A percentile compares a stretch with the other conserved stretches of the same genome.
Conservation (phyloP, 1,140 invertebrate species). For the Cydia pomonella region DNA sequence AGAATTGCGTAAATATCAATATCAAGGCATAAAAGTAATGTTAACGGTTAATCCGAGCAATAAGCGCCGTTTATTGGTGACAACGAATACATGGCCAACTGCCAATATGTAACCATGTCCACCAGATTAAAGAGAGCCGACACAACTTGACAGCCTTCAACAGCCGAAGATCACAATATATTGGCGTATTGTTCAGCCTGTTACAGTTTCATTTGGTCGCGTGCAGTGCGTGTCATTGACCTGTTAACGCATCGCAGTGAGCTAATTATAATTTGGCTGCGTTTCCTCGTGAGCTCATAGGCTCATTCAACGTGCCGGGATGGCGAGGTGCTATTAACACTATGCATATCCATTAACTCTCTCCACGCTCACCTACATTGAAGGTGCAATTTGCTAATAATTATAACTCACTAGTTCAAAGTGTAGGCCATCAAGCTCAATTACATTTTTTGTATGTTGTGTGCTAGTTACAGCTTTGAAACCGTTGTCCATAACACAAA, state of each 20-base stretch:
- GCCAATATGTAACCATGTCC: slow-evolving; percentile 46
- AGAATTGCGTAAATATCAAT: neutral
- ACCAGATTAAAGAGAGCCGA: slow-evolving; percentile 38
- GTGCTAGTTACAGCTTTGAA: slow-evolving; percentile 2
- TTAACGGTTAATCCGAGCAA: neutral
- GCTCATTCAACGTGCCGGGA: neutral
- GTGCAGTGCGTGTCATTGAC: slow-evolving; percentile 65
- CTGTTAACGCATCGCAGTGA: slow-evolving; percentile 68
- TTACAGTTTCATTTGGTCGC: slow-evolving; percentile 54
- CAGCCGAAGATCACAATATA: slow-evolving; percentile 46
- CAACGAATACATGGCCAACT: slow-evolving; percentile 41
- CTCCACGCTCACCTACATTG: slow-evolving; percentile 22
- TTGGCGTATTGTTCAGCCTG: slow-evolving; percentile 41
- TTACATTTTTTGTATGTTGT: slow-evolving; percentile 13
- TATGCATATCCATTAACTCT: slow-evolving; percentile 14
- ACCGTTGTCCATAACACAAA: slow-evolving; percentile 8
- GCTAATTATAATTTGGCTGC: slow-evolving; percentile 67
- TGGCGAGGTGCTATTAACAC: neutral
- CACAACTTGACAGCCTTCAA: neutral
- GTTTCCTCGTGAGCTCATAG: slow-evolving; percentile 43
- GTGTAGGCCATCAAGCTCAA: slow-evolving; percentile 7
- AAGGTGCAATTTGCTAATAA: slow-evolving; percentile 19
- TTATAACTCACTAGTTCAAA: slow-evolving; percentile 23
- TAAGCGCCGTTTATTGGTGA: slow-evolving; percentile 15
- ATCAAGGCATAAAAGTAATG: neutral